phyloP scores from a whole-genome alignment of 2,888 invertebrate genomes.

The Timandra comae region DNA sequence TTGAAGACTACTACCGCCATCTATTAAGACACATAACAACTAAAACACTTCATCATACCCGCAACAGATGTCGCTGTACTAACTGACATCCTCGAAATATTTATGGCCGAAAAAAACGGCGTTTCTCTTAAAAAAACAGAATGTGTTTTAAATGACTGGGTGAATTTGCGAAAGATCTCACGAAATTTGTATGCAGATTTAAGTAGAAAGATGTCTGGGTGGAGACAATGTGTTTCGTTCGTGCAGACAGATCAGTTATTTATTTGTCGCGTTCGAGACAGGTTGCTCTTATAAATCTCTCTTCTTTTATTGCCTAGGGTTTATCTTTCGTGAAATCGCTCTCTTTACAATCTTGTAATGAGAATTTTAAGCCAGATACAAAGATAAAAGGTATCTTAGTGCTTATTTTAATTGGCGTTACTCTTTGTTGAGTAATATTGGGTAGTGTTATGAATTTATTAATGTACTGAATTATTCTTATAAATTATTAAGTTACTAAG shows the following conservation, averaged over 20 bases:
- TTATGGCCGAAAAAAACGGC: conserved; percentile 65
- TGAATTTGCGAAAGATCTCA: conserved; percentile 69
- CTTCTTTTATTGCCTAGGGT: conserved; percentile 26
- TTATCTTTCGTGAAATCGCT: conserved; percentile 28
- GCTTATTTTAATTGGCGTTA: too few species aligned
- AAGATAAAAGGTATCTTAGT: too few species aligned
- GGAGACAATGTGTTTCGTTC: conserved; percentile 57
- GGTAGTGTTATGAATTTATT: too few species aligned
- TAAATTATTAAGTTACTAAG: too few species aligned
- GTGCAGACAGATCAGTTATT: conserved; percentile 56
- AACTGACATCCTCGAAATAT: conserved; percentile 56
- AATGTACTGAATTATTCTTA: too few species aligned
- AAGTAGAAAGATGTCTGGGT: conserved; percentile 60
- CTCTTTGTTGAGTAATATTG: too few species aligned
- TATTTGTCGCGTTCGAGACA: conserved; percentile 41
- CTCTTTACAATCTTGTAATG: conserved; percentile 23
- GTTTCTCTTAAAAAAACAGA: conserved; percentile 53
- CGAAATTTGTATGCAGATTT: conserved; percentile 69
- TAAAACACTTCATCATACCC: conserved; percentile 29
- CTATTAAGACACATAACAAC: conserved; percentile 36
- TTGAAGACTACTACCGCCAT: conserved; percentile 42
- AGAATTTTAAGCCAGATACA: conserved; percentile 13
- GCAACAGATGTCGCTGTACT: conserved; percentile 46
- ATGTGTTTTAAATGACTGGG: conserved; percentile 71
- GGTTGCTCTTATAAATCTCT: conserved; percentile 39